Base-by-base conservation (phyloP, 1,140 invertebrate species). In the Ceratosolen fusciceps region DNA sequence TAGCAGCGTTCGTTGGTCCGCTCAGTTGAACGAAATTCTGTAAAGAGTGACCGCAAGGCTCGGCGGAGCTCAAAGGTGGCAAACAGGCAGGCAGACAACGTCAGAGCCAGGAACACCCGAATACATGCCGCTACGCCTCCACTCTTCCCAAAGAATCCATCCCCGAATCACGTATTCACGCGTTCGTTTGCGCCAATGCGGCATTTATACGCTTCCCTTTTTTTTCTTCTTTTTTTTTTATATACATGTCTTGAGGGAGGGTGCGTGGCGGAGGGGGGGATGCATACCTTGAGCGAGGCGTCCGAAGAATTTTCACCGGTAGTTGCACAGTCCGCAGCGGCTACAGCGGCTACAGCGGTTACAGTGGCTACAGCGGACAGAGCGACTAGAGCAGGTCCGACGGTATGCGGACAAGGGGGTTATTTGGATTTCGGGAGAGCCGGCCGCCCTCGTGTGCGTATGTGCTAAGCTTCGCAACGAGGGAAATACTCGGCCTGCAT, bases 61-160 rank as follows among this genome's bases (percentile, higher is more conserved):
- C 39, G 39, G 12, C 39, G 52, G 5, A 54, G 52, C 14, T 4
- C 5, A 19, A 16, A 54, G 21, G 52, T 12, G 52, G 21, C 8
- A 54, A 19, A 54, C 8, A 54, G 52, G 21, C 8, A 54, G 52
- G 12, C 2, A 12, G 37, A 29, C 1, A 58, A 4, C 2, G 34
- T 19, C 2, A 1, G 37, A 26, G 34, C 10, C 34, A 67, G 34
- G 10, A 24, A 67, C 19, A 67, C 8, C 8, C 3, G 9, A 3
- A 37, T 52, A 31, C 47, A 31, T 19, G 24, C 37, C 14, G 10
- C 14, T 14, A 37, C 19, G 5, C 8, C 21, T 47, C 26, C 72
- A 62, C 72, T 77, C 52, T 62, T 26, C 47, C 19, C 21, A 37
- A 77, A 78, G 77, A 65, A 78, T 78, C 34, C 65, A 65, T 72